Evolutionary conservation across 2,113 vertebrate species (phyloP), one percentile per base, ranked within the genome.

Genomic region (Dromiciops gliroides): DNA sequence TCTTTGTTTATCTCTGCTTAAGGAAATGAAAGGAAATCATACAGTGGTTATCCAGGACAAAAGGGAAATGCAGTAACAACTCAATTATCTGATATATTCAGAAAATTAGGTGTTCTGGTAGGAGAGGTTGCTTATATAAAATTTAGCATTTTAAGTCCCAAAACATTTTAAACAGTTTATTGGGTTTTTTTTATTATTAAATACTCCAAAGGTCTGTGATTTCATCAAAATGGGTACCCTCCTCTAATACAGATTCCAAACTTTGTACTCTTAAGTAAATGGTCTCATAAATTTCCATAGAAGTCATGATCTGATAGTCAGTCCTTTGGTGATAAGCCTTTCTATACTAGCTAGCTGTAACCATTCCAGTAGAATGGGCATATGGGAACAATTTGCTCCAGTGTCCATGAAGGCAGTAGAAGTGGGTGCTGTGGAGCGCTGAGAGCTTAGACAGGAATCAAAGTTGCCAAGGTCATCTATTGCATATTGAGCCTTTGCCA

Each of bases 21-120:
- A 93, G 88, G n/a, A 93, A 93, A 89, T 53, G 47, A 56, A 89
- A 89, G 60, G 19, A 49, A 53, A 89, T 52, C 75, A 48, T 51
- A 47, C 31, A 48, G 12, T 89, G 48, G 28, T 37, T n/a, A 50
- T 93, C 44, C 8, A 60, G 47, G 26, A 56, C 88, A 48, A 53
- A 93, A 56, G 2, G 4, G 26, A 37, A 49, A 47, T 89, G 44
- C 67, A 49, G 44, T n/a, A 75, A 75, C 60, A 75, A 75, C 14
- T n/a, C 60, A 75, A 75, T 75, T 75, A 75, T 75, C 60, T 75
- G 37, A 75, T 75, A 75, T 19, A 75, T 75, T 19, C 14, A 75
- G 60, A 75, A 75, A 75, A 75, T n/a, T n/a, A 75, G 60, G 60
- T 75, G 60, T 75, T 75, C 31, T 37, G n/a, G 5, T 75, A 75